A percentile compares a stretch with the other conserved stretches of the same genome.
Evolutionary conservation across 2,797 vertebrate genomes (phyloP).

Genomic region (Distichodus sexfasciatus): DNA sequence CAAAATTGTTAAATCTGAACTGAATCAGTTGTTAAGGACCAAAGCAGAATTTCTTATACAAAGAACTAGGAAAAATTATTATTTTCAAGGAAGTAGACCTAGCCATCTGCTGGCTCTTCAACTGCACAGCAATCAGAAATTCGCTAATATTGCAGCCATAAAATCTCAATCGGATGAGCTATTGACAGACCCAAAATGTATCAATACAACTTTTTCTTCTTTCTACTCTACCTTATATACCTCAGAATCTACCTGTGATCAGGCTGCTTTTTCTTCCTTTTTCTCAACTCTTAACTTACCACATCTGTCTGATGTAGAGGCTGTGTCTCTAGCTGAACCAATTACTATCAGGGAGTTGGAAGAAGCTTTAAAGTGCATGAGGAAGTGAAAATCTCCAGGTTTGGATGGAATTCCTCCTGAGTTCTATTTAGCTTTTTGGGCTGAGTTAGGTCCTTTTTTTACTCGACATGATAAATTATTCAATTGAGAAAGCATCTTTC

Average conservation of each 20-base stretch:
- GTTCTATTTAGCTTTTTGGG: background rate
- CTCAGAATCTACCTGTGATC: too few species aligned
- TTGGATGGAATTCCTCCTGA: background rate
- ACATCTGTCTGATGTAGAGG: too few species aligned
- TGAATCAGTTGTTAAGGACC: too few species aligned
- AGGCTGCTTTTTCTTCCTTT: too few species aligned
- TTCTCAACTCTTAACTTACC: too few species aligned
- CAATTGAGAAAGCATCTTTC: background rate
- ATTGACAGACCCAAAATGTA: background rate
- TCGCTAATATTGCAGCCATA: background rate
- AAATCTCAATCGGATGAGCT: background rate
- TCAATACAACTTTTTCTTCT: background rate
- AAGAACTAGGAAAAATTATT: constrained; percentile 13
- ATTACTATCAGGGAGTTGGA: background rate
- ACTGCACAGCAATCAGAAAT: background rate
- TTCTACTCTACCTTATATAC: background rate
- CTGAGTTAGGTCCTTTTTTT: background rate
- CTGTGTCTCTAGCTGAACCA: too few species aligned
- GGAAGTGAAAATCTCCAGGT: background rate
- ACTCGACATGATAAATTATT: background rate
- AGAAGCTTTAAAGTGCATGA: background rate
- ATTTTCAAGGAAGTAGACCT: background rate
- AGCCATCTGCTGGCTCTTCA: constrained; percentile 6
- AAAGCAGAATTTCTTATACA: too few species aligned
- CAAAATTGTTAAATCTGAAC: too few species aligned